Conservation (phyloP, 2,888 invertebrate species). For the Drosophila mercatorum region DNA sequence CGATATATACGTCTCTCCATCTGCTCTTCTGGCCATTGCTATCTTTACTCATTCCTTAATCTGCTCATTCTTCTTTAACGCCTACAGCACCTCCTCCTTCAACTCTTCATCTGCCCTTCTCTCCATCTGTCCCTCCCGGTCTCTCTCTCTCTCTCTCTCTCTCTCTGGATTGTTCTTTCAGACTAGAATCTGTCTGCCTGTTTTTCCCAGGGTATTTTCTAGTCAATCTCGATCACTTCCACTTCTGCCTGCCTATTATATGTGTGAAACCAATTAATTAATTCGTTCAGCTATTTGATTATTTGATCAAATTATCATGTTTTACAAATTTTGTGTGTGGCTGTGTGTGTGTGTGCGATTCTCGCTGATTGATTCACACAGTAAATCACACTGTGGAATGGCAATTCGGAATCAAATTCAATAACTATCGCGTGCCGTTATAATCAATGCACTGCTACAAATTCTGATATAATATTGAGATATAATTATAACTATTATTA, state of each 20-base stretch:
- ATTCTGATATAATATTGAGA: not conserved
- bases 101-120: not conserved
- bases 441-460: slow-evolving; percentile 49
- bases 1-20: too few relatives aligned
- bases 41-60: too few relatives aligned
- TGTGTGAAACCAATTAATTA: slow-evolving; percentile 50
- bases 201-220: not conserved
- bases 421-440: slow-evolving; percentile 31
- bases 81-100: too few relatives aligned
- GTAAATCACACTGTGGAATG: slow-evolving; percentile 36
- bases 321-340: slow-evolving; percentile 33
- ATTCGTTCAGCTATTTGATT: slow-evolving; percentile 38
- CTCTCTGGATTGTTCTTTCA: not conserved
- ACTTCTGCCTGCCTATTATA: not conserved
- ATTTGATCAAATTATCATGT: slow-evolving; percentile 43
- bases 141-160: not conserved
- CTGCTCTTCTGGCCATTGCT: too few relatives aligned
- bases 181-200: not conserved
- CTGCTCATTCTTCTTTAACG: too few relatives aligned
- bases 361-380: slow-evolving; percentile 58
- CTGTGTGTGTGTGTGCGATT: slow-evolving; percentile 13
- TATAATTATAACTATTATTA: not conserved
- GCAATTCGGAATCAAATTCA: slow-evolving; percentile 35
- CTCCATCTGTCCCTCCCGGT: not conserved
- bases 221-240: not conserved